Conservation (phyloP, 1,140 invertebrate genomes). For the Lasioglossum baleicum region DNA sequence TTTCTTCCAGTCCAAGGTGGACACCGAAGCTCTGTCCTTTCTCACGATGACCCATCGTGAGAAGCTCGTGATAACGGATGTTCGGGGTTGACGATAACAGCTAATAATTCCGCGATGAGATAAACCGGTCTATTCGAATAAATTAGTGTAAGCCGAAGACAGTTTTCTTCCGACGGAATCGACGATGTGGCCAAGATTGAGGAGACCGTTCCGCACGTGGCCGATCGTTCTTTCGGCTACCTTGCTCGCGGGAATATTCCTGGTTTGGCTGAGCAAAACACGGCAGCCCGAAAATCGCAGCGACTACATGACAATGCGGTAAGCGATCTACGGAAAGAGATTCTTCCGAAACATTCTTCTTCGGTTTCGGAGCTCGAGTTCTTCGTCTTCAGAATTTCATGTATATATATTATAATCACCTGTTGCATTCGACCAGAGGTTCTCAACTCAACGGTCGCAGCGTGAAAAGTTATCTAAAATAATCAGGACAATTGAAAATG, state of each 20-base stretch:
- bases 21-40: slow-evolving; percentile 30
- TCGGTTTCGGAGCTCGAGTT: background rate
- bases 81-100: slow-evolving; percentile 40
- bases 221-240: slow-evolving; percentile 51
- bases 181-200: slow-evolving; percentile 72
- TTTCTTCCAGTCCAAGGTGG: slow-evolving; percentile 26
- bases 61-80: slow-evolving; percentile 43
- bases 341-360: background rate
- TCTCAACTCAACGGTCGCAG: background rate
- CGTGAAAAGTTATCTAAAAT: no score
- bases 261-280: slow-evolving; percentile 67
- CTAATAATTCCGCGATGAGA: slow-evolving; percentile 9
- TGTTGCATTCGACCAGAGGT: background rate
- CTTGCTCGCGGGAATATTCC: slow-evolving; percentile 54
- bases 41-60: slow-evolving; percentile 54
- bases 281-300: slow-evolving; percentile 52
- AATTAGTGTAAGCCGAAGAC: slow-evolving; percentile 12
- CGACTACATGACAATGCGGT: slow-evolving; percentile 69
- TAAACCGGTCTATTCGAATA: slow-evolving; percentile 30
- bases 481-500: no score
- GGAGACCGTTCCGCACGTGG: slow-evolving; percentile 66
- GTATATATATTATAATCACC: no score
- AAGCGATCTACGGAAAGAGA: slow-evolving; percentile 34
- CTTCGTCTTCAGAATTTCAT: background rate
- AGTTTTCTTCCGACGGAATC: background rate